Conservation (phyloP, 2,797 vertebrate genomes). For the Xenentodon cancila region DNA sequence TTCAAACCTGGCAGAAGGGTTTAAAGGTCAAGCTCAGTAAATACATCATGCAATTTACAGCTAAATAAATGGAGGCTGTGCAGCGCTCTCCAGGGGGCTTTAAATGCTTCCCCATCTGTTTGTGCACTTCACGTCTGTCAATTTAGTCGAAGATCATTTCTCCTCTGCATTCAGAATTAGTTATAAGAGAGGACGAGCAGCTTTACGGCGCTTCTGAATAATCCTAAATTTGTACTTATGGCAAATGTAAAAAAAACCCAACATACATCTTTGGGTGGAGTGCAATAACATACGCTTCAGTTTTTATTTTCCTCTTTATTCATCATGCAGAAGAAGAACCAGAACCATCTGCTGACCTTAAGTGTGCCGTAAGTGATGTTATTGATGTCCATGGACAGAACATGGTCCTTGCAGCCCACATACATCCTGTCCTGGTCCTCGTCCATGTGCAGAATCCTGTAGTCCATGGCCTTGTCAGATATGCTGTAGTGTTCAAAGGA, state of each 20-base stretch:
- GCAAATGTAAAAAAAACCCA: constrained; percentile 52
- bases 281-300: constrained; percentile 15
- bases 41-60: constrained; percentile 64
- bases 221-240: constrained; percentile 33
- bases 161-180: constrained; percentile 46
- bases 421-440: constrained; percentile 98
- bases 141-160: constrained; percentile 55
- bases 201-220: constrained; percentile 35
- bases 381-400: constrained; percentile 97
- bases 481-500: constrained; percentile 90
- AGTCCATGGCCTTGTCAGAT: constrained; percentile 92
- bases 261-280: constrained; percentile 42
- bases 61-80: constrained; percentile 50
- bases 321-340: background rate
- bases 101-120: constrained; percentile 71
- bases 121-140: constrained; percentile 67
- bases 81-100: constrained; percentile 49
- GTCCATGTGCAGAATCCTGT: constrained; percentile 96
- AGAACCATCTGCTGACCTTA: constrained; percentile 83
- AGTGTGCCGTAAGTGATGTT: constrained; percentile 93
- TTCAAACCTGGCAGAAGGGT: constrained; percentile 42
- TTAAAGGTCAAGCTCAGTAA: constrained; percentile 57
- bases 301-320: background rate
- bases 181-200: constrained; percentile 43
- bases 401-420: constrained; percentile 96